Evolutionary conservation across 2,888 invertebrate species (phyloP), one percentile per base, ranked within the genome.

Genomic region (Pammene aurita): DNA sequence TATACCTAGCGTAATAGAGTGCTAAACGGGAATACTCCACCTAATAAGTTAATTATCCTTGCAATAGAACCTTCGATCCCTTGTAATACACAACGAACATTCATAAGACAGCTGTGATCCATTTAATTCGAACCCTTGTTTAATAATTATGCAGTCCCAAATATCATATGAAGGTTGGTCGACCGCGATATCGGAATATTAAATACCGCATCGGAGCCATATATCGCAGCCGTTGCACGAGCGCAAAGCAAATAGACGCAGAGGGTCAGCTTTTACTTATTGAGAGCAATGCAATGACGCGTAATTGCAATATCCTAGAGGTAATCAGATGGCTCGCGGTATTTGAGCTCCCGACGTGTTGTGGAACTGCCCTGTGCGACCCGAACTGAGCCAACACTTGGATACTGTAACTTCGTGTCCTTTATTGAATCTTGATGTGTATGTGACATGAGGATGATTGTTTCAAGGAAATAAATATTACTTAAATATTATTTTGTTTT

Each of bases 151-250:
- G 68, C 57, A 68, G 44, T 58, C 63, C 68, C 57, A 64, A 69
- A 69, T 65, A 65, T 69, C 54, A 58, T 52, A 68, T 63, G 57
- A 42, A 57, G 57, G 50, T 14, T 42, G 67, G 62, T 48, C 48
- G 62, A 41, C 56, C 67, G 48, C 62, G 63, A 44, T 68, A 68
- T 68, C 58, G 63, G 68, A 64, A 68, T 68, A 68, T 68, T 68
- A 68, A 68, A 68, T 64, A 64, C 68, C 68, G 57, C 57, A 58
- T 46, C 58, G 44, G n/a, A 52, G 63, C 63, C 57, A 68, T 68
- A 68, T 68, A 68, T 64, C 63, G 63, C 68, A 52, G 63, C 68
- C 55, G 67, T 50, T 62, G 62, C 67, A 62, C 1, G 62, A 52
- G 38, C 18, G n/a, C 26, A 62, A 50, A 9, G 6, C 14, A 50